phyloP scores from a whole-genome alignment of 2,113 vertebrate species.

The Leucosticte australis region DNA sequence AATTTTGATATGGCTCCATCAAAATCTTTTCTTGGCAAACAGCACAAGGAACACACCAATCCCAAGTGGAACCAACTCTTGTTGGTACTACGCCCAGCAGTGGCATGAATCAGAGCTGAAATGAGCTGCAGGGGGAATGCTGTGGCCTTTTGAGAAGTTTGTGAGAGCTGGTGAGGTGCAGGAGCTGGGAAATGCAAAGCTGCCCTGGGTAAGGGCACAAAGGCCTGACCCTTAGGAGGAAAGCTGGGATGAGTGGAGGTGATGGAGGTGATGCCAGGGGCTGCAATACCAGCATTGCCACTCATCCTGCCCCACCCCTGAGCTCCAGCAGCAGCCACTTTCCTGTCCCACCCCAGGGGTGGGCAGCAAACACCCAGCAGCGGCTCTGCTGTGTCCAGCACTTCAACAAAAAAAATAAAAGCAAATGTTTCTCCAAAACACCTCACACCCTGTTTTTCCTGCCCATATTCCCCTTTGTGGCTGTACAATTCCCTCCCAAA shows the following conservation, averaged over 20 bases:
- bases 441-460: neutral
- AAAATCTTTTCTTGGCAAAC: neutral
- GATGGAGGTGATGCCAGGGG: neutral
- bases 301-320: neutral
- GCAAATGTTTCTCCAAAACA: neutral
- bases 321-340: neutral
- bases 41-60: rapidly evolving
- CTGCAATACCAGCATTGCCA: rapidly evolving
- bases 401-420: neutral
- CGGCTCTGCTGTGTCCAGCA: neutral
- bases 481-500: neutral
- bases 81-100: neutral
- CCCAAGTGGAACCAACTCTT: neutral
- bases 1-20: neutral
- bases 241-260: neutral
- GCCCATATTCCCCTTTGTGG: neutral
- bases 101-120: neutral
- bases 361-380: neutral
- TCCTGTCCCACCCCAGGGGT: neutral
- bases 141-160: neutral
- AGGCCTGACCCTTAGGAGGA: neutral
- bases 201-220: neutral
- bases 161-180: neutral
- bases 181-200: neutral
- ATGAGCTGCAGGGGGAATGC: neutral